Conservation (phyloP, 2,888 invertebrate species). For the Bellardia pandia region DNA sequence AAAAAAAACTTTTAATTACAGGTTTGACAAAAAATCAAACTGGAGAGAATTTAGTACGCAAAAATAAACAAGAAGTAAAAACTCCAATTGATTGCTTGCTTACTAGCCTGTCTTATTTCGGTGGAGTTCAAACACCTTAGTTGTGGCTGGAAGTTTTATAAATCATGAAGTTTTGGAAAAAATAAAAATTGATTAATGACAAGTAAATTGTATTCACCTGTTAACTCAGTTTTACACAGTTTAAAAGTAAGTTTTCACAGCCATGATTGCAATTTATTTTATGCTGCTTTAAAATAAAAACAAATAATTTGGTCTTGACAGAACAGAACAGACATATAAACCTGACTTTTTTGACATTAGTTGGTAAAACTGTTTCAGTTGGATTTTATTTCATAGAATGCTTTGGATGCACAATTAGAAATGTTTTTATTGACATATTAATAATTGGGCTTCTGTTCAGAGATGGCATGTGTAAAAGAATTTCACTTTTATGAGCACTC, state of each 20-base stretch:
- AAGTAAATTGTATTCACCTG: constrained; percentile 35
- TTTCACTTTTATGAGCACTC: too few relatives aligned
- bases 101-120: not conserved
- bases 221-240: not conserved
- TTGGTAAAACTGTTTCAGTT: constrained; percentile 21
- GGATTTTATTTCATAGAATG: not conserved
- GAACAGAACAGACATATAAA: not conserved
- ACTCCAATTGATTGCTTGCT: not conserved
- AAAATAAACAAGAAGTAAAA: not conserved
- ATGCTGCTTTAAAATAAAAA: constrained; percentile 1
- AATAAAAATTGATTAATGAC: constrained; percentile 52
- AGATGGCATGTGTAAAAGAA: too few relatives aligned
- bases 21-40: not conserved
- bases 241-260: not conserved
- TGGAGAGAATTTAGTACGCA: not conserved
- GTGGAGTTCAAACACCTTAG: constrained; percentile 41
- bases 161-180: constrained; percentile 1
- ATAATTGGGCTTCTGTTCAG: not conserved
- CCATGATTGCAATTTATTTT: not conserved
- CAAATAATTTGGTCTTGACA: not conserved
- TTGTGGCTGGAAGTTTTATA: constrained; percentile 46
- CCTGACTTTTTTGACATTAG: not conserved
- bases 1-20: not conserved
- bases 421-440: not conserved
- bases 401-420: not conserved